These are phyloP conservation scores for Pterostichus niger DNA, from an alignment of 2,888 invertebrate genomes.

Conservation along the genomic window DNA sequence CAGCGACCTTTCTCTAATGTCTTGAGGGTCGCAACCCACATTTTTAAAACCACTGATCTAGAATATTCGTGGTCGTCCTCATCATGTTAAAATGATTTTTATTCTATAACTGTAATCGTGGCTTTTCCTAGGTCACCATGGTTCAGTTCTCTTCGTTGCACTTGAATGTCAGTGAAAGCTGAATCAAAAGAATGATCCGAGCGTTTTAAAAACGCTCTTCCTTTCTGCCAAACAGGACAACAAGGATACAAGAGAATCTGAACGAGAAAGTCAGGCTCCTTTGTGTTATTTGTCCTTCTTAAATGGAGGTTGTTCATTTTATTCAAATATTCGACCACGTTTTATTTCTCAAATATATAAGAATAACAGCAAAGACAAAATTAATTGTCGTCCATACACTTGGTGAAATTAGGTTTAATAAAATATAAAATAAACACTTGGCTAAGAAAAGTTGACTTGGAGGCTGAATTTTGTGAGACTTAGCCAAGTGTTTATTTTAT, in stretches of 20 bases:
- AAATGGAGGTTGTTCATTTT: background rate
- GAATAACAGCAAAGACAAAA: too few species aligned
- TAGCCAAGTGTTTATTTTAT: too few species aligned
- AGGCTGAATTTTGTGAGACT: too few species aligned
- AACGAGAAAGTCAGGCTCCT: background rate
- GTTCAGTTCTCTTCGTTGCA: constrained; percentile 20
- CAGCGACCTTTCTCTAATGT: too few species aligned
- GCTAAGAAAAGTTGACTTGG: too few species aligned
- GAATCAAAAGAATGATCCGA: constrained; percentile 21
- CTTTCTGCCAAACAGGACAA: background rate
- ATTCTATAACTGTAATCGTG: background rate
- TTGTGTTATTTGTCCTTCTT: constrained; percentile 27
- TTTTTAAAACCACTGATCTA: too few species aligned
- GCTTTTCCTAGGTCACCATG: constrained; percentile 10
- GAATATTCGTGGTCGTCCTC: background rate
- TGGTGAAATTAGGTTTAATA: too few species aligned
- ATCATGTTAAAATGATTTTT: constrained; percentile 19
- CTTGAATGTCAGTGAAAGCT: constrained; percentile 45
- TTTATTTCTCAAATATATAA: too few species aligned
- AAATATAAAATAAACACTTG: too few species aligned
- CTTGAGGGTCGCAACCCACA: too few species aligned
- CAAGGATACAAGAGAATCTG: background rate
- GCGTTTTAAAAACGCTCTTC: constrained; percentile 21
- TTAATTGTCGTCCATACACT: too few species aligned
- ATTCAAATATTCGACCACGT: background rate